phyloP scores from a whole-genome alignment of 1,140 invertebrate species.

The Zaprionus kolodkinae region DNA sequence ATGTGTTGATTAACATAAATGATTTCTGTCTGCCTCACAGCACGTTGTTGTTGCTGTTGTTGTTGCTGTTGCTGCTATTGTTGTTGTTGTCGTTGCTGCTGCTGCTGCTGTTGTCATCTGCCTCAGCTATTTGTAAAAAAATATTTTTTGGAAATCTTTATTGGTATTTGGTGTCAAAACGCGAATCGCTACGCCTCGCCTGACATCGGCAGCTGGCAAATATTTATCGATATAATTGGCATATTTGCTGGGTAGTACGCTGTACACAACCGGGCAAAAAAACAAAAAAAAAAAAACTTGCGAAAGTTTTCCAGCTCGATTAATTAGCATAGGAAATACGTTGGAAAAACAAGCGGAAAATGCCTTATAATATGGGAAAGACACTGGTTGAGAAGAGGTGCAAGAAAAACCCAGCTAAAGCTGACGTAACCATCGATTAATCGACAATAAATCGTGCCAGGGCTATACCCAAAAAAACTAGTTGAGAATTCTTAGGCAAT shows the following conservation, averaged over 20 bases:
- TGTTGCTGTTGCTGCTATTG: constrained; percentile 23
- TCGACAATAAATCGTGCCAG: too few relatives aligned
- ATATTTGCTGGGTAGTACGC: constrained; percentile 49
- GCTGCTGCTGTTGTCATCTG: constrained; percentile 49
- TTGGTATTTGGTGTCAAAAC: constrained; percentile 70
- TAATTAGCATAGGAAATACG: neutral
- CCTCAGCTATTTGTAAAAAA: constrained; percentile 57
- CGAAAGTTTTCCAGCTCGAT: neutral
- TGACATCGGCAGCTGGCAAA: constrained; percentile 63
- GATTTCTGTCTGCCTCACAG: constrained; percentile 64
- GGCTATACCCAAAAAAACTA: too few relatives aligned
- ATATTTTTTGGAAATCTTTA: constrained; percentile 65
- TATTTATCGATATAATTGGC: constrained; percentile 77
- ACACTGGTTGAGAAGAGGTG: too few relatives aligned
- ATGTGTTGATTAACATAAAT: constrained; percentile 82
- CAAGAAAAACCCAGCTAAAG: too few relatives aligned
- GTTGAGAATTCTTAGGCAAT: too few relatives aligned
- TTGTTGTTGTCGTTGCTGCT: constrained; percentile 33
- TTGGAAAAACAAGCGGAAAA: neutral
- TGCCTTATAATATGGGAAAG: neutral
- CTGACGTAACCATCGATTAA: too few relatives aligned
- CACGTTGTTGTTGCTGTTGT: constrained; percentile 32
- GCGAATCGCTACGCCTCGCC: constrained; percentile 32
- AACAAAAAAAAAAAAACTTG: neutral
- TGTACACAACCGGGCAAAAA: neutral